phyloP scores from a whole-genome alignment of 2,888 invertebrate genomes.

The Asteroscopus sphinx region DNA sequence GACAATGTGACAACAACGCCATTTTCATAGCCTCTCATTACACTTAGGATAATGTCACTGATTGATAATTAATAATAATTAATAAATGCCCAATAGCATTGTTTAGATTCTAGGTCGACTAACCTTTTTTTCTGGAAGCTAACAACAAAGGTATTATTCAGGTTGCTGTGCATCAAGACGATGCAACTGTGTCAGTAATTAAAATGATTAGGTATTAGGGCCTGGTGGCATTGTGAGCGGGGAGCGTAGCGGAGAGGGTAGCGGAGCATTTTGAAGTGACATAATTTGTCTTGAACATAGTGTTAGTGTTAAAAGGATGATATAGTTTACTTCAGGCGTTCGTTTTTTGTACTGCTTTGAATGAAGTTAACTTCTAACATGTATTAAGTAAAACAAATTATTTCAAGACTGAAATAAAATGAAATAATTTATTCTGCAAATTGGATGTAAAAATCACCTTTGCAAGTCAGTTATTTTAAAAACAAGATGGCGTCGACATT shows the following conservation, averaged over 20 bases:
- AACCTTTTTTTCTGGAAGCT: slow-evolving; percentile 68
- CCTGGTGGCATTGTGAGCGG: slow-evolving; percentile 63
- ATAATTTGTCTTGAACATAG: too few relatives aligned
- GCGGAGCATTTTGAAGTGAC: slow-evolving; percentile 13
- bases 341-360: too few relatives aligned
- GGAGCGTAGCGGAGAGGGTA: slow-evolving; percentile 44
- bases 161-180: slow-evolving; percentile 75
- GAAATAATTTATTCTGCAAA: too few relatives aligned
- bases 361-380: too few relatives aligned
- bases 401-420: too few relatives aligned
- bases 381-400: too few relatives aligned
- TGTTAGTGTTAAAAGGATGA: too few relatives aligned
- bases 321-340: too few relatives aligned
- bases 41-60: slow-evolving; percentile 55
- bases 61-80: slow-evolving; percentile 56
- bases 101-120: slow-evolving; percentile 75
- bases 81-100: slow-evolving; percentile 73
- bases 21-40: slow-evolving; percentile 51
- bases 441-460: too few relatives aligned
- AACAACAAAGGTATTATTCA: slow-evolving; percentile 82
- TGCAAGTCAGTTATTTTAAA: too few relatives aligned
- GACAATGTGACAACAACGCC: slow-evolving; percentile 36
- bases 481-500: too few relatives aligned
- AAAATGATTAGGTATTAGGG: slow-evolving; percentile 79
- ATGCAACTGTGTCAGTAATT: slow-evolving; percentile 85